Conservation (phyloP, 2,888 invertebrate species). For the Carpatolechia fugitivella region DNA sequence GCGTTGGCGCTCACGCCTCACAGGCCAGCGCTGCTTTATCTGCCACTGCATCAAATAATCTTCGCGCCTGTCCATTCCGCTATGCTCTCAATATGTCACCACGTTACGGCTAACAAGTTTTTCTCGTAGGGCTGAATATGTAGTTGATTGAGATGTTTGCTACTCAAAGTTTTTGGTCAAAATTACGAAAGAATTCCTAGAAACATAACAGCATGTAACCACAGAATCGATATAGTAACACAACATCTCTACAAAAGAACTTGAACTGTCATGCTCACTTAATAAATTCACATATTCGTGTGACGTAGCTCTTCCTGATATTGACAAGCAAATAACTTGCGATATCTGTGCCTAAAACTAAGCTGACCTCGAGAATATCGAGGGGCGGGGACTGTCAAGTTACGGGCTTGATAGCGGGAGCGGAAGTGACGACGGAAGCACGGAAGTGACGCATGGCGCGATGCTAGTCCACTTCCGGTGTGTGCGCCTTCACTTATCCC, state of each 20-base stretch:
- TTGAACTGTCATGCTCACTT: no score
- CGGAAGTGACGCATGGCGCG: slow-evolving; percentile 68
- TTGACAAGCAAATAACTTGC: slow-evolving; percentile 76
- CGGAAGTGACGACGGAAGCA: slow-evolving; percentile 66
- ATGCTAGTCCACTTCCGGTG: slow-evolving; percentile 69
- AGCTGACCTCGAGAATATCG: slow-evolving; percentile 2
- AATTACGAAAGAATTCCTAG: no score
- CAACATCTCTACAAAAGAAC: no score
- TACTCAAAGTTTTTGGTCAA: no score
- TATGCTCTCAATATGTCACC: slow-evolving; percentile 30
- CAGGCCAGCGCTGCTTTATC: slow-evolving; percentile 56
- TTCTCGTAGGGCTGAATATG: not conserved
- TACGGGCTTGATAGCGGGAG: slow-evolving; percentile 61
- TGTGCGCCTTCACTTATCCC: slow-evolving; percentile 72
- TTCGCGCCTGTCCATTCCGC: slow-evolving; percentile 61
- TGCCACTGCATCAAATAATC: slow-evolving; percentile 61
- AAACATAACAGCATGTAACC: no score
- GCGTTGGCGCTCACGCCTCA: not conserved
- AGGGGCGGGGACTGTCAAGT: slow-evolving; percentile 53
- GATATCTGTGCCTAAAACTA: slow-evolving; percentile 51
- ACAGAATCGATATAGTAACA: no score
- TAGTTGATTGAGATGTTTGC: no score
- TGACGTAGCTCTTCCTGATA: slow-evolving; percentile 56
- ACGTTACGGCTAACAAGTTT: slow-evolving; percentile 28
- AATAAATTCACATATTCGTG: no score